phyloP scores from a whole-genome alignment of 2,888 invertebrate genomes.

The Pecten maximus region DNA sequence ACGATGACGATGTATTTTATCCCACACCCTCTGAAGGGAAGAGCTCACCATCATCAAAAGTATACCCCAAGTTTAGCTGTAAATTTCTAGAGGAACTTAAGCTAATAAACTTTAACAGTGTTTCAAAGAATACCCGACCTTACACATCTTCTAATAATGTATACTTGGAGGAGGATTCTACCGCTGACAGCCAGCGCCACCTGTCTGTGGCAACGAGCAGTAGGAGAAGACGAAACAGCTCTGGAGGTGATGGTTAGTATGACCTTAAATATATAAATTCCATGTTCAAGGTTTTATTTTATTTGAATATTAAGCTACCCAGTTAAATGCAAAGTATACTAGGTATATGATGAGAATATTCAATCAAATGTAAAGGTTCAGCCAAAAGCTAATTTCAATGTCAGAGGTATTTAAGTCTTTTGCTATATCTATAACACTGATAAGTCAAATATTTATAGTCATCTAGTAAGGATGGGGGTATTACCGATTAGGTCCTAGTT shows the following conservation, averaged over 20 bases:
- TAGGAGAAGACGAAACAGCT: conserved; percentile 42
- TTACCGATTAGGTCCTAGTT: too few relatives aligned
- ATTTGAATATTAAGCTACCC: too few relatives aligned
- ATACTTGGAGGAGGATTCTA: conserved; percentile 88
- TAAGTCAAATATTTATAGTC: too few relatives aligned
- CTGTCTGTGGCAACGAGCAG: conserved; percentile 14
- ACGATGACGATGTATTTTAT: conserved; percentile 67
- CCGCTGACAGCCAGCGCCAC: conserved; percentile 46
- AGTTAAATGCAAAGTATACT: too few relatives aligned
- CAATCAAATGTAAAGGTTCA: too few relatives aligned
- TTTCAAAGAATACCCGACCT: conserved; percentile 68
- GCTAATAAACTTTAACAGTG: conserved; percentile 65
- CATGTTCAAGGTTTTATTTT: too few relatives aligned
- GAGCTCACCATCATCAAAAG: conserved; percentile 50
- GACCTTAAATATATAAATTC: too few relatives aligned
- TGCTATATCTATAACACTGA: too few relatives aligned
- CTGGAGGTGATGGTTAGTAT: conserved; percentile 38
- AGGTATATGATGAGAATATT: too few relatives aligned
- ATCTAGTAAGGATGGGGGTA: too few relatives aligned
- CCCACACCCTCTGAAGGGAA: conserved; percentile 49
- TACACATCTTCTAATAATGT: conserved; percentile 68
- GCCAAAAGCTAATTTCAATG: too few relatives aligned
- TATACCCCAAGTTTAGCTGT: conserved; percentile 66
- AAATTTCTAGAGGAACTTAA: conserved; percentile 64
- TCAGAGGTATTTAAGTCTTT: too few relatives aligned